phyloP scores from a whole-genome alignment of 92 coral and sea anemone species.

The Porites cylindrica region DNA sequence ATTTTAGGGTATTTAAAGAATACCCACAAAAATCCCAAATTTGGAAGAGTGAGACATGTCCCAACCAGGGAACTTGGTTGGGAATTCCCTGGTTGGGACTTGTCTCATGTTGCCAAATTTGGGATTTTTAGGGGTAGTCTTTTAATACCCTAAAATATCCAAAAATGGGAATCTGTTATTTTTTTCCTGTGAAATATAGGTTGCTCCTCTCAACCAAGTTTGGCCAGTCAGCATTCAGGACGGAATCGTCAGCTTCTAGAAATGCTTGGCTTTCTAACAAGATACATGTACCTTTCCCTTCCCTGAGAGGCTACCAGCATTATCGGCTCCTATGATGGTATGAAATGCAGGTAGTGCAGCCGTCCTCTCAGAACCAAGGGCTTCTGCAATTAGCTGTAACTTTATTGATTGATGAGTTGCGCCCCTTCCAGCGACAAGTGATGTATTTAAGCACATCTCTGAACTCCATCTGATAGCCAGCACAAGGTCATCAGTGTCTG shows the following conservation, averaged over 20 bases:
- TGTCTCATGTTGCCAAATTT: too few species aligned
- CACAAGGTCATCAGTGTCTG: slow-evolving; percentile 69
- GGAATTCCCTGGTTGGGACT: too few species aligned
- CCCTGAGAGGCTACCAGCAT: slow-evolving; percentile 44
- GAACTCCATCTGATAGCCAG: slow-evolving; percentile 43
- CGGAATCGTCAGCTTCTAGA: not conserved
- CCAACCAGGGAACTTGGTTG: too few species aligned
- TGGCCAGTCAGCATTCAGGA: not conserved
- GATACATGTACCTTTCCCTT: not conserved
- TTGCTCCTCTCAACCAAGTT: not conserved
- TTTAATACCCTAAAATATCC: too few species aligned
- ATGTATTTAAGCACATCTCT: slow-evolving; percentile 31
- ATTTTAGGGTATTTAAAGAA: too few species aligned
- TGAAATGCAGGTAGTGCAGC: too few species aligned
- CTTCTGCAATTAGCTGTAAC: too few species aligned
- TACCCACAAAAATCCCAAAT: too few species aligned
- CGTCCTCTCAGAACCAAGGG: too few species aligned
- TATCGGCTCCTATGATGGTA: slow-evolving; percentile 45
- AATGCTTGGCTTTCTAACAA: not conserved
- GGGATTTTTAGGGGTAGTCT: too few species aligned
- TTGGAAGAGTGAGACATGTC: too few species aligned
- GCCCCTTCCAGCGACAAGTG: slow-evolving; percentile 62
- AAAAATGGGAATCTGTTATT: too few species aligned
- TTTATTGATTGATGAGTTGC: slow-evolving; percentile 36
- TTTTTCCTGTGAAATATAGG: not conserved